Base-by-base conservation (phyloP, 2,888 invertebrate species). In the Dryadula phaetusa region DNA sequence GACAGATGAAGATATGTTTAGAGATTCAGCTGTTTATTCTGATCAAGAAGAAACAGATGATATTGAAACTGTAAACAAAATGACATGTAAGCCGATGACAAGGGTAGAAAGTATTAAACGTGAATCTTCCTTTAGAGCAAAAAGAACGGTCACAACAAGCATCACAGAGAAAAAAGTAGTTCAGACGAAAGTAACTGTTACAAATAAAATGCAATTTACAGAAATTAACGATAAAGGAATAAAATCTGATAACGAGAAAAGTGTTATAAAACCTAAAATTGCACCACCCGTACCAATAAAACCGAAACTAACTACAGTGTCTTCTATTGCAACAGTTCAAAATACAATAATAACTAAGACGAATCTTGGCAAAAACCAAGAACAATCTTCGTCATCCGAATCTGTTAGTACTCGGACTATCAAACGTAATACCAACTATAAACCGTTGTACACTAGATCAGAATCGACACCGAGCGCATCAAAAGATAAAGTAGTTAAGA, bases 1-100 rank as follows among this genome's bases (percentile, higher is more conserved):
- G 40, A 94, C 92, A 37, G 95, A 95, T 69, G 94, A 93, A 74
- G 95, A 95, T 74, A 93, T 94, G 0, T 97, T 96, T 78, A 94
- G 97, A 77, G 97, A 97, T 82, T 96, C 96, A 62, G 97, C 97
- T 71, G 96, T 97, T 75, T 97, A 97, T 83, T 97, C 97, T 71
- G 97, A 97, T 77, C 94, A 94, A 70, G 95, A 95, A 69, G 95
- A 95, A 7, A 72, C 52, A 18, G 87, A 87, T 62, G 88, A 87
- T 74, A 63, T 70, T 22, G 83, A 85, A 53, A 63, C 70, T 42
- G 69, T 72, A 16, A 73, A 76, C 54, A 85, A 82, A 77, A 47
- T 72, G 14, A 61, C 72, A 16, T 83, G 75, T 65, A 90, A 85
- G 76, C 77, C 80, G 47, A 70, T 82, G 18, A 80, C 81, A 22